Evolutionary conservation across 2,888 invertebrate species (phyloP), one percentile per base, ranked within the genome.

Genomic region (Rhamnusium bicolor): DNA sequence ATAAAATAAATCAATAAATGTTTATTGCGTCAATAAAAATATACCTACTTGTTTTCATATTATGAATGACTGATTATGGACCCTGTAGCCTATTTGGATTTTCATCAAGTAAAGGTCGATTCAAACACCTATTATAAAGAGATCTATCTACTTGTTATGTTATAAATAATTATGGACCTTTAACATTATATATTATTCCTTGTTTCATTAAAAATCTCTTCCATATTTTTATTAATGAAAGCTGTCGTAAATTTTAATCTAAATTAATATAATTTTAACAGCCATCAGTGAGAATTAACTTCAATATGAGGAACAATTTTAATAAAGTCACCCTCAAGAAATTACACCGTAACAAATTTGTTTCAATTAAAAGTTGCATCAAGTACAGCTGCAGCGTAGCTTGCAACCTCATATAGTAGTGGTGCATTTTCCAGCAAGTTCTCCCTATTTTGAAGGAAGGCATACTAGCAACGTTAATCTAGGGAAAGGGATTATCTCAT

Each of bases 311-410:
- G 40, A 60, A 29, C 40, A 40, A 67, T 75, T 78, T 73, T 78
- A 79, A 79, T 78, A 78, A 78, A 74, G 69, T 76, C 74, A 71
- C 79, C 78, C 79, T 77, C 70, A 46, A 75, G 75, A 73, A 63
- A 74, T 77, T 74, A 73, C 74, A 68, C 68, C 75, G 73, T 72
- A 71, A 73, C 74, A 71, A 78, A 77, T 79, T 79, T 72, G 75
- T 78, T 79, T 78, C 79, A 78, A 73, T 79, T 77, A 74, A 72
- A 69, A 73, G 69, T 62, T 71, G 71, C 69, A 66, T 73, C 66
- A 69, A 71, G 65, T 71, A 62, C 69, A 71, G 40, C 68, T 66
- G 72, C 63, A 63, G 47, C 21, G 49, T 53, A 49, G 16, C 18
- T 16, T 51, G 40, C 40, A 40, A 46, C 51, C 19, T 60, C 49